Conservation (phyloP, 1,140 invertebrate genomes). For the Leptoteleia sp. region DNA sequence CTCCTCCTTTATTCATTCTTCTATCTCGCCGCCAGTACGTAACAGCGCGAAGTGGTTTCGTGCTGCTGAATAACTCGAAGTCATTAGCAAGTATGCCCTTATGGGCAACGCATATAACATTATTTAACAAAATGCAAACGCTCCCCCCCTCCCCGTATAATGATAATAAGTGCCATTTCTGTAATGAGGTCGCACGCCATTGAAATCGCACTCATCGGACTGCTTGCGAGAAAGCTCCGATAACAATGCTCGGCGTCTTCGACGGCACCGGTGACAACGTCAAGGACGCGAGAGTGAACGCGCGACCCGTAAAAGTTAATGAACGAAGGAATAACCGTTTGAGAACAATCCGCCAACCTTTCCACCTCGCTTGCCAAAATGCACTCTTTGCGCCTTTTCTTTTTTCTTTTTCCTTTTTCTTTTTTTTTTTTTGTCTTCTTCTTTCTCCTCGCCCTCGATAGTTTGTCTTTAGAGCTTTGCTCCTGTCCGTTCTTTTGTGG, state of each 20-base stretch:
- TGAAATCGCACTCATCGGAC: slow-evolving; percentile 72
- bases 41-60: slow-evolving; percentile 66
- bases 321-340: slow-evolving; percentile 77
- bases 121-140: slow-evolving; percentile 75
- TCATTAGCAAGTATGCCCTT: slow-evolving; percentile 74
- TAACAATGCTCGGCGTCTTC: slow-evolving; percentile 53
- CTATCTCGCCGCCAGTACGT: too few species aligned
- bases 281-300: slow-evolving; percentile 49
- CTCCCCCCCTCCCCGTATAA: slow-evolving; percentile 70
- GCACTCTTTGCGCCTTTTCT: slow-evolving; percentile 34
- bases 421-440: too few species aligned
- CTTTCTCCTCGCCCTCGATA: slow-evolving; percentile 12
- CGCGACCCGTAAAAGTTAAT: slow-evolving; percentile 76
- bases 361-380: slow-evolving; percentile 54
- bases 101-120: slow-evolving; percentile 60
- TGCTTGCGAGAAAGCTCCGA: slow-evolving; percentile 43
- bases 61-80: slow-evolving; percentile 75
- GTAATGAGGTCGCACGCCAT: slow-evolving; percentile 80
- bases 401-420: too few species aligned
- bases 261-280: slow-evolving; percentile 47
- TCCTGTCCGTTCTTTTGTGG: slow-evolving; percentile 10
- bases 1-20: too few species aligned
- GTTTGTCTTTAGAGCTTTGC: slow-evolving; percentile 10
- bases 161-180: slow-evolving; percentile 78
- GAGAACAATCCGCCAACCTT: slow-evolving; percentile 62